phyloP scores from a whole-genome alignment of 2,797 vertebrate species.

The Microhierax caerulescens region DNA sequence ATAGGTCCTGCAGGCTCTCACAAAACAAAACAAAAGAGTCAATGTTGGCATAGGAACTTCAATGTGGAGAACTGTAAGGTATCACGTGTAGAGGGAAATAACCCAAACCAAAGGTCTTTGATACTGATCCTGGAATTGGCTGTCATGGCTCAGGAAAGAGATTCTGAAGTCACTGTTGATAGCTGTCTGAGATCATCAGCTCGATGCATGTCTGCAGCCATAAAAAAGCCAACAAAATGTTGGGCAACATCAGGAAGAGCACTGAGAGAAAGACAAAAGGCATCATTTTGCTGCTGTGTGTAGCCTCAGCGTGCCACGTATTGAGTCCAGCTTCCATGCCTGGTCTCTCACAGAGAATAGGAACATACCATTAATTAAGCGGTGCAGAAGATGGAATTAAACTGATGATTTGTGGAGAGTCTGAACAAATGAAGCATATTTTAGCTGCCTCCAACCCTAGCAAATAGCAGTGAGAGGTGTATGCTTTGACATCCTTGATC shows the following conservation, averaged over 20 bases:
- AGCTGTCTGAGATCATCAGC: background rate
- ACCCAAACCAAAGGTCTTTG: background rate
- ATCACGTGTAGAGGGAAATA: fast-evolving
- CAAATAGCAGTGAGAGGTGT: background rate
- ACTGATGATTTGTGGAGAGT: background rate
- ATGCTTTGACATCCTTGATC: background rate
- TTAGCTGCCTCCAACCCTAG: background rate
- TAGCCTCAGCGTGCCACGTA: background rate
- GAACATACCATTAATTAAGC: background rate
- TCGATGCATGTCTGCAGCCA: background rate
- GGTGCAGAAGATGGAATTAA: background rate
- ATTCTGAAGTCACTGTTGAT: background rate
- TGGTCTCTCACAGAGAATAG: background rate
- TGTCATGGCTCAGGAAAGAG: background rate
- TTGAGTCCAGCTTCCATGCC: background rate
- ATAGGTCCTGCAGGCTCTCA: background rate
- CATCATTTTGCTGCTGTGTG: background rate
- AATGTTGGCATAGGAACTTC: background rate
- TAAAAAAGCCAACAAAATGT: background rate
- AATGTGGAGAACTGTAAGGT: fast-evolving
- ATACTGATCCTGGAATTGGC: background rate
- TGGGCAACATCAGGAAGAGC: background rate
- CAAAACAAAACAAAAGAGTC: background rate
- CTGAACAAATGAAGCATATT: background rate
- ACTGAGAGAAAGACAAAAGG: background rate